These are phyloP conservation scores for Crematogaster levior DNA, from an alignment of 2,888 invertebrate species.

Conservation along the genomic window DNA sequence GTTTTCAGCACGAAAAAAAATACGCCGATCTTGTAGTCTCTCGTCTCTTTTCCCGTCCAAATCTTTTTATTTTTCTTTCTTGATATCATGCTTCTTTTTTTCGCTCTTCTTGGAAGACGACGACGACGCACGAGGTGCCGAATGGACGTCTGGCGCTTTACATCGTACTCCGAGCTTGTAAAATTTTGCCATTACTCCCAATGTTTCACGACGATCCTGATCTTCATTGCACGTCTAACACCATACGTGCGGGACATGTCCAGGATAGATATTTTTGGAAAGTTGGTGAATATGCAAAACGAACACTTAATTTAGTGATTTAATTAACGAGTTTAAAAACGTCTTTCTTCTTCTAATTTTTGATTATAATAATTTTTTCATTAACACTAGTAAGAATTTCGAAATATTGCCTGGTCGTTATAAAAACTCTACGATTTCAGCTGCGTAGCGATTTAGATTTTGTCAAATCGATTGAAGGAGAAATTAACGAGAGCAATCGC, in stretches of 20 bases:
- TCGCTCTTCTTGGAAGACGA: conserved; percentile 22
- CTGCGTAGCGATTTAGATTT: background rate
- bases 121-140: conserved; percentile 36
- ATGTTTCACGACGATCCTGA: background rate
- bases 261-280: background rate
- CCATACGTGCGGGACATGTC: background rate
- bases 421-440: background rate
- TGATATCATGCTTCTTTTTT: conserved; percentile 15
- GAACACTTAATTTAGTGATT: background rate
- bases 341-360: background rate
- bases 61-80: background rate
- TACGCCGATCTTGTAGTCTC: background rate
- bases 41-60: background rate
- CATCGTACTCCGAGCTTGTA: conserved; percentile 25
- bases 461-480: background rate
- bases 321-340: background rate
- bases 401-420: background rate
- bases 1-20: background rate
- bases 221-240: background rate
- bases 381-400: background rate
- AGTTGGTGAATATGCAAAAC: background rate
- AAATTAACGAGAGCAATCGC: conserved; percentile 32
- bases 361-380: background rate
- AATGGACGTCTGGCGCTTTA: conserved; percentile 44
- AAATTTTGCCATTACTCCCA: conserved; percentile 6